phyloP scores from a whole-genome alignment of 2,113 vertebrate genomes.

The Calyptommatus sinebrachiatus region DNA sequence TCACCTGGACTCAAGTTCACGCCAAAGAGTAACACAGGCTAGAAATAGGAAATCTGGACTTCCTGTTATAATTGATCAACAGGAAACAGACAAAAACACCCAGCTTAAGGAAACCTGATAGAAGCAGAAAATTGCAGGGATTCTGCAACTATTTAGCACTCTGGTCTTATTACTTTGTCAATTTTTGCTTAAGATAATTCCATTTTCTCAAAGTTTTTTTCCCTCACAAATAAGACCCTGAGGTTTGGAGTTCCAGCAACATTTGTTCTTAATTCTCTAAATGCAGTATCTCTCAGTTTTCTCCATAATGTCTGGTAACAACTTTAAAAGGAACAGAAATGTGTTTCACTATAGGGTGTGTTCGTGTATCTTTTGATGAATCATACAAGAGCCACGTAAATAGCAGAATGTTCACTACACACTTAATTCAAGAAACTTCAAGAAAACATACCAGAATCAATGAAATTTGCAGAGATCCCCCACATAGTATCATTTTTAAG shows the following conservation, averaged over 20 bases:
- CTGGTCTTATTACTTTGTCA: not conserved
- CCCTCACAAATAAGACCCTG: not conserved
- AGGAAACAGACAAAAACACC: constrained; percentile 3
- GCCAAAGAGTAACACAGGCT: not conserved
- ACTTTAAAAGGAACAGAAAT: constrained; percentile 9
- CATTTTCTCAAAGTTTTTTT: not conserved
- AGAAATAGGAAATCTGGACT: not conserved
- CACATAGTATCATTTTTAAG: not conserved
- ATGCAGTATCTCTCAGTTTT: not conserved
- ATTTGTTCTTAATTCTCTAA: constrained; percentile 1
- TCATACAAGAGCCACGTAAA: not conserved
- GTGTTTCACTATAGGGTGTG: not conserved
- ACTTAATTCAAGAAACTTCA: not conserved
- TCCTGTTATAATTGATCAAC: constrained; percentile 17
- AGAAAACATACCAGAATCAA: not conserved
- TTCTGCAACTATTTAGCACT: not conserved
- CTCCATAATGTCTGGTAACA: not conserved
- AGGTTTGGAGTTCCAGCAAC: not conserved
- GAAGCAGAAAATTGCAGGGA: not conserved
- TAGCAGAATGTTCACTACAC: not conserved
- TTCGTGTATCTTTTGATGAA: not conserved
- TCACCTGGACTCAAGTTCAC: not conserved
- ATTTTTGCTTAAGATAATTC: not conserved
- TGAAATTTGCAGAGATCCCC: not conserved
- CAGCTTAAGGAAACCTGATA: not conserved